Evolutionary conservation across 2,888 invertebrate genomes (phyloP).

Genomic region (Liopterus haemorrhoidalis): DNA sequence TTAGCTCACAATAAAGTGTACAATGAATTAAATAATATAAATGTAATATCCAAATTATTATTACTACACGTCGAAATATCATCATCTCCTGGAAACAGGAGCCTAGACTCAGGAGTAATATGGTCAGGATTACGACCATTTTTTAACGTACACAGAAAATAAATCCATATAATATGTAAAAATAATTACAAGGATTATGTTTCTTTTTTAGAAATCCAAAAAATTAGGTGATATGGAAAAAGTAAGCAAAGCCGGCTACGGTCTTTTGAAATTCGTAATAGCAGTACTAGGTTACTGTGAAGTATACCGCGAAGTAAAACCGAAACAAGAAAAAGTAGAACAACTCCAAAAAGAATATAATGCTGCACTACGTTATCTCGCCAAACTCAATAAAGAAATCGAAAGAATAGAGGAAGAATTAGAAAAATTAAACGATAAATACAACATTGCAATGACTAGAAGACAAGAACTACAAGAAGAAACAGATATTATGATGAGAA

Average conservation of each 20-base stretch:
- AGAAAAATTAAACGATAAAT: slow-evolving; percentile 63
- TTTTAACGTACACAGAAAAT: slow-evolving; percentile 23
- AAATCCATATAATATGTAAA: neutral
- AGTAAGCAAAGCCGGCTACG: slow-evolving; percentile 81
- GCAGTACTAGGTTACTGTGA: slow-evolving; percentile 88
- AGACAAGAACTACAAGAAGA: slow-evolving; percentile 70
- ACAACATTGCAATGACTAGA: slow-evolving; percentile 65
- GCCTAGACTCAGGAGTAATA: no score
- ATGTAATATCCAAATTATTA: no score
- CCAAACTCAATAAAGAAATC: slow-evolving; percentile 71
- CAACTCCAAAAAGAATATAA: slow-evolving; percentile 68
- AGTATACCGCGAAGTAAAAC: slow-evolving; percentile 78
- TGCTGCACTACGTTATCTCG: slow-evolving; percentile 55
- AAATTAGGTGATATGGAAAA: slow-evolving; percentile 77
- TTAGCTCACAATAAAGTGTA: no score
- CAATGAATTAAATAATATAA: no score
- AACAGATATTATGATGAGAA: slow-evolving; percentile 72
- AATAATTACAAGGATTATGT: neutral
- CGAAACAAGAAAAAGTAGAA: slow-evolving; percentile 77
- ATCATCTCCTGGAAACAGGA: no score
- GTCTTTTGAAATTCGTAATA: slow-evolving; percentile 75
- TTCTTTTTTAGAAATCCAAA: slow-evolving; percentile 49
- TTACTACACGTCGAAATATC: no score
- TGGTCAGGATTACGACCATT: no score
- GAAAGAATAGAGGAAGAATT: slow-evolving; percentile 64